A percentile compares a stretch with the other conserved stretches of the same genome.
phyloP scores from a whole-genome alignment of 2,797 vertebrate genomes.

The Danio jaintianensis region DNA sequence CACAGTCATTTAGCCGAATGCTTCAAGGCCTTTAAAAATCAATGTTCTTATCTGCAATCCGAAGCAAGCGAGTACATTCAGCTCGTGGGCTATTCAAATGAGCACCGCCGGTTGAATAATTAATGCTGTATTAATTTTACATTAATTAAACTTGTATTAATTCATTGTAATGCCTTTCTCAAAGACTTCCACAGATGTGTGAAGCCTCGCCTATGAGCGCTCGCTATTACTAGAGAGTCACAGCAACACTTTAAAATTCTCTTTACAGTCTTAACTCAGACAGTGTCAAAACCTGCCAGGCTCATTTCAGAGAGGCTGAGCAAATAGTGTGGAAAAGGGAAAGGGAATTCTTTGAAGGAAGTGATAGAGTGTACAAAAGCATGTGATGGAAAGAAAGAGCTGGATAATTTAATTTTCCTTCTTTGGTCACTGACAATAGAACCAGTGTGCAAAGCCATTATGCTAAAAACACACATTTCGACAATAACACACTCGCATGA shows the following conservation, averaged over 20 bases:
- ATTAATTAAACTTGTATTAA: constrained; percentile 49
- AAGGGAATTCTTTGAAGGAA: constrained; percentile 34
- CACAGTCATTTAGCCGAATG: neutral
- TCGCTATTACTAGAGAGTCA: neutral
- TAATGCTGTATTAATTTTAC: constrained; percentile 47
- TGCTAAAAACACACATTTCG: constrained; percentile 44
- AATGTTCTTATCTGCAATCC: constrained; percentile 26
- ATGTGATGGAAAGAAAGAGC: constrained; percentile 69
- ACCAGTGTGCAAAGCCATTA: constrained; percentile 64
- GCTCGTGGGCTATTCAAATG: constrained; percentile 20
- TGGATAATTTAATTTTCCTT: constrained; percentile 74
- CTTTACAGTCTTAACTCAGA: constrained; percentile 37
- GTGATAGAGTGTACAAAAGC: constrained; percentile 34
- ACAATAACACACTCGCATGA: neutral
- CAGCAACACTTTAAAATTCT: constrained; percentile 29
- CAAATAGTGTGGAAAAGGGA: constrained; percentile 52
- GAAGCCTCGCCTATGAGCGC: neutral
- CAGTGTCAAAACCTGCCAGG: constrained; percentile 31
- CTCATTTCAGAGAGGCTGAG: constrained; percentile 49
- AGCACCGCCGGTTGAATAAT: constrained; percentile 29
- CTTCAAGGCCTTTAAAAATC: constrained; percentile 25
- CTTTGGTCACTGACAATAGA: constrained; percentile 75
- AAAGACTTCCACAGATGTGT: constrained; percentile 28
- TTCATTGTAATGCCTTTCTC: constrained; percentile 37
- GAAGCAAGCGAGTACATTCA: constrained; percentile 14